Percentiles rank a stretch among this genome's conserved stretches.
These are phyloP conservation scores for Galerucella pusilla DNA, from an alignment of 2,888 invertebrate genomes.

Conservation along the genomic window DNA sequence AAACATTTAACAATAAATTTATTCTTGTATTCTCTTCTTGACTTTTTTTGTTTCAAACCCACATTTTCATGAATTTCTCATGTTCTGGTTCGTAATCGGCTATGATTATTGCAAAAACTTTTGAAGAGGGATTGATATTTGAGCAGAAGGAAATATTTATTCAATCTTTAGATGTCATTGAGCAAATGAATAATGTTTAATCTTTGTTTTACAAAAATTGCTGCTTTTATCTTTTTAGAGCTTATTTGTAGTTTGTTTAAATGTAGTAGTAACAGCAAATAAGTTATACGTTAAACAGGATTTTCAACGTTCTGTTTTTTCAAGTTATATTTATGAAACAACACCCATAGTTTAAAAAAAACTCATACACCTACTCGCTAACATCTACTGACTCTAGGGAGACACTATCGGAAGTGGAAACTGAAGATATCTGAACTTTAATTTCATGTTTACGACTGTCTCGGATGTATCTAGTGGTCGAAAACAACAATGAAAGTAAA, in stretches of 20 bases:
- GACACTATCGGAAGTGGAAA: constrained; percentile 2
- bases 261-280: no score
- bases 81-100: not conserved
- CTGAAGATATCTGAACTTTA: not conserved
- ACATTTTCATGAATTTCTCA: not conserved
- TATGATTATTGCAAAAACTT: not conserved
- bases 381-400: not conserved
- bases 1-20: constrained; percentile 16
- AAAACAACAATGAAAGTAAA: not conserved
- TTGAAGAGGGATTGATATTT: not conserved
- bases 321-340: not conserved
- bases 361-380: not conserved
- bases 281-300: no score
- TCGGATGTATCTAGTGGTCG: not conserved
- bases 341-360: not conserved
- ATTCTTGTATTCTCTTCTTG: not conserved
- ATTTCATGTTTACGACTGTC: constrained; percentile 1
- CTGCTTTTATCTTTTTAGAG: not conserved
- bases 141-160: not conserved
- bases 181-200: no score
- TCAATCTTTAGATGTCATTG: no score
- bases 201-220: no score
- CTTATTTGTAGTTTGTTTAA: no score
- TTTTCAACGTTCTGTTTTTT: no score
- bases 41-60: not conserved